A percentile compares a stretch with the other conserved stretches of the same genome.
These are phyloP conservation scores for Achatina immaculata DNA, from an alignment of 1,140 invertebrate species.

Conservation along the genomic window DNA sequence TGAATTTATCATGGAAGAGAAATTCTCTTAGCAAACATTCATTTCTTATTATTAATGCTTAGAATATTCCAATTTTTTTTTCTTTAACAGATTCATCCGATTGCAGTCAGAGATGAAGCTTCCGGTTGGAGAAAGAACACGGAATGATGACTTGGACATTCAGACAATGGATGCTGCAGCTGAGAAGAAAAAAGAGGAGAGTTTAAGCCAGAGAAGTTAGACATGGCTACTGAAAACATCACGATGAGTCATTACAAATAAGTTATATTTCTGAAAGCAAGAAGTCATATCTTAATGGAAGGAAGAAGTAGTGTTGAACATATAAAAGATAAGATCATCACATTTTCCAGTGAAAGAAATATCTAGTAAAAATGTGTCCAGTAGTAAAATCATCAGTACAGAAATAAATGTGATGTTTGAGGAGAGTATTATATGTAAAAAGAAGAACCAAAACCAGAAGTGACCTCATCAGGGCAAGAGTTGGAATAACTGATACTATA, in stretches of 20 bases:
- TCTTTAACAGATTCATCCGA: not conserved
- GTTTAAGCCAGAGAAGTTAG: not conserved
- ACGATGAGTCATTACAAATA: not conserved
- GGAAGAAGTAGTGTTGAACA: no score
- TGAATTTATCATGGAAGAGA: not conserved
- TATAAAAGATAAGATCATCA: no score
- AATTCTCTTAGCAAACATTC: not conserved
- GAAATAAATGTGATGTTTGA: no score
- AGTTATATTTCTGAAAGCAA: not conserved
- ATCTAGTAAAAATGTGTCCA: no score
- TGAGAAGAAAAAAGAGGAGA: not conserved
- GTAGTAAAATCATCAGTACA: no score
- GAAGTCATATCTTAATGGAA: not conserved
- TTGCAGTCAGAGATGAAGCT: slow-evolving; percentile 1
- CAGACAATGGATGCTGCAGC: not conserved
- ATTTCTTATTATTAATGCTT: not conserved
- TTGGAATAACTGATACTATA: no score
- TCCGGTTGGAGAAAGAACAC: not conserved
- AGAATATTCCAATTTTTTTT: not conserved
- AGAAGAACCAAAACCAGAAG: no score
- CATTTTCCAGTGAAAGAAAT: no score
- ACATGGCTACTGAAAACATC: not conserved
- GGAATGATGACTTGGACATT: slow-evolving; percentile 7
- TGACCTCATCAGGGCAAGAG: no score
- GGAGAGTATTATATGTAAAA: no score